These are phyloP conservation scores for Stegodyphus mimosarum DNA, from an alignment of 1,140 invertebrate species.

Conservation along the genomic window DNA sequence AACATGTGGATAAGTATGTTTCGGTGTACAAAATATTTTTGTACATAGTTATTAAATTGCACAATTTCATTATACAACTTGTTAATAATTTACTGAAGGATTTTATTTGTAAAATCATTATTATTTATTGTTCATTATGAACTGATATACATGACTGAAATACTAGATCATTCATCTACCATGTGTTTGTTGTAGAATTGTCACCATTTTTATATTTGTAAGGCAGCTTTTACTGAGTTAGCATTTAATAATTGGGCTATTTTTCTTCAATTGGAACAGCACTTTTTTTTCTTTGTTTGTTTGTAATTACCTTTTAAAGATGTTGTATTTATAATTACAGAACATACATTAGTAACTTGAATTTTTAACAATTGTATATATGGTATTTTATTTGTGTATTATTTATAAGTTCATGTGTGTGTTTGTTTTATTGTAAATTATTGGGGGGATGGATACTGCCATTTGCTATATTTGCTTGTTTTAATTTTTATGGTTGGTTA, in stretches of 20 bases:
- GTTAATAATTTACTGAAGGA: background rate
- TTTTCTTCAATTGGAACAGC: background rate
- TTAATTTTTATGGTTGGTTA: conserved; percentile 13
- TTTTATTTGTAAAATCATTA: conserved; percentile 17
- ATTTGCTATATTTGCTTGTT: background rate
- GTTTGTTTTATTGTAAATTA: no score
- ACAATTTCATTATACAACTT: background rate
- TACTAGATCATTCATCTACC: background rate
- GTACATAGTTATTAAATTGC: conserved; percentile 24
- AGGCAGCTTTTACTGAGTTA: background rate
- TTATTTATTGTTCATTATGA: conserved; percentile 21
- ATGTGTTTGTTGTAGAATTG: background rate
- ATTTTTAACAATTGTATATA: background rate
- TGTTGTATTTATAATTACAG: conserved; percentile 25
- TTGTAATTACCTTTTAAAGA: conserved; percentile 10
- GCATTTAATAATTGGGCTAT: conserved; percentile 1
- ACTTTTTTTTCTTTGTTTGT: conserved; percentile 10
- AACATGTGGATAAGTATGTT: background rate
- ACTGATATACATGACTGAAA: background rate
- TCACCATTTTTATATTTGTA: background rate
- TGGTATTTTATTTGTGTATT: background rate
- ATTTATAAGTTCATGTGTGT: no score
- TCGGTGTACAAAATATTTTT: background rate
- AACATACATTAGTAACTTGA: conserved; percentile 3
- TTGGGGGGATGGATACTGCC: no score